Conservation (phyloP, 2,797 vertebrate genomes). For the Takifugu rubripes region DNA sequence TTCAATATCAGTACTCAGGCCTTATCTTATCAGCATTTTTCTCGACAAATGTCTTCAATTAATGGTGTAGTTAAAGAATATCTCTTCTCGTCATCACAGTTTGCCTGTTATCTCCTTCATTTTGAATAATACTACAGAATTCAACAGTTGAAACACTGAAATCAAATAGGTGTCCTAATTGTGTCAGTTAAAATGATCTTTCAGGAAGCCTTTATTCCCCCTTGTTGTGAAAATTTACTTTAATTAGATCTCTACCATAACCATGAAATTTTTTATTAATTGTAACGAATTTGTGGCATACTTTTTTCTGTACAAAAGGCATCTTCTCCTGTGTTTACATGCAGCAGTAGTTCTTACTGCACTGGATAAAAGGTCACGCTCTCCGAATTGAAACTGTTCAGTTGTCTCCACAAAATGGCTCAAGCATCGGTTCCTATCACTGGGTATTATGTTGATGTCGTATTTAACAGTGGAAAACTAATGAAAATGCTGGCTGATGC, state of each 20-base stretch:
- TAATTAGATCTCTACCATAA: constrained; percentile 44
- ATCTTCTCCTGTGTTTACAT: constrained; percentile 43
- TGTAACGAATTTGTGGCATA: constrained; percentile 43
- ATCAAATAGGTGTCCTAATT: constrained; percentile 53
- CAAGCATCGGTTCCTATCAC: constrained; percentile 44
- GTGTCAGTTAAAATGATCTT: constrained; percentile 47
- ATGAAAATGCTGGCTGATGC: constrained; percentile 51
- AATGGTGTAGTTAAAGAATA: constrained; percentile 28
- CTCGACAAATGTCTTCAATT: constrained; percentile 9
- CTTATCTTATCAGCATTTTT: constrained; percentile 34
- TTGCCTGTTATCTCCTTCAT: constrained; percentile 34
- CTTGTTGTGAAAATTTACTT: constrained; percentile 55
- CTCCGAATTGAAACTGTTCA: constrained; percentile 40
- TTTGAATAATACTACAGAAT: constrained; percentile 33
- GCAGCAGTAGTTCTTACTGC: constrained; percentile 23
- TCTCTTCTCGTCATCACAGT: constrained; percentile 39
- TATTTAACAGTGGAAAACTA: constrained; percentile 46
- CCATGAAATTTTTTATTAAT: constrained; percentile 38
- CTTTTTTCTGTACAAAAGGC: constrained; percentile 43
- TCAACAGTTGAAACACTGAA: constrained; percentile 42
- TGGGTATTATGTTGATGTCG: constrained; percentile 49
- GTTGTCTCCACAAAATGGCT: constrained; percentile 35
- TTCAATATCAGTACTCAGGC: constrained; percentile 51
- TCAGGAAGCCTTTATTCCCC: constrained; percentile 5
- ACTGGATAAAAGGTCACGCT: constrained; percentile 33